Evolutionary conservation across 2,888 invertebrate genomes (phyloP).

Genomic region (Drosophila atripex): DNA sequence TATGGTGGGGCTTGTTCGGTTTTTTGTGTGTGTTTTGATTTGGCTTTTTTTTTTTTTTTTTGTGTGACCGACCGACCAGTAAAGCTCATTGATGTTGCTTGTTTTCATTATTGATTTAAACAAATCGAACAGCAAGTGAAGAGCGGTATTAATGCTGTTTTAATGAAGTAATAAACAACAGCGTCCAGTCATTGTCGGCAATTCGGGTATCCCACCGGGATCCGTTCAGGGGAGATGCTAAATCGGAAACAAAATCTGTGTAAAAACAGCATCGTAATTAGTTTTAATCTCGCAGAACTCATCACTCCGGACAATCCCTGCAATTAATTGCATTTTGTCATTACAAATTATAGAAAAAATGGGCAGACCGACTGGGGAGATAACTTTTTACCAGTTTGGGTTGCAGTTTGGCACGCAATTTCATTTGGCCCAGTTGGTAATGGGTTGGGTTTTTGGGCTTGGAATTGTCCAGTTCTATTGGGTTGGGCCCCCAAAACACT

Average conservation of each 20-base stretch:
- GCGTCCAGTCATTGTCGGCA: conserved; percentile 26
- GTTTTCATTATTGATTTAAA: conserved; percentile 76
- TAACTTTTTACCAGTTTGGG: conserved; percentile 57
- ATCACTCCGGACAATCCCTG: conserved; percentile 55
- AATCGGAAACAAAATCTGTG: conserved; percentile 28
- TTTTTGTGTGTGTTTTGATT: conserved; percentile 42
- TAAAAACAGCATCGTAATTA: conserved; percentile 16
- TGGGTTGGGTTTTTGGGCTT: conserved; percentile 28
- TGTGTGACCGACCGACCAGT: conserved; percentile 4
- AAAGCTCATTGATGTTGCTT: conserved; percentile 55
- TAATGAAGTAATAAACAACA: conserved; percentile 76
- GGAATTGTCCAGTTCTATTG: conserved; percentile 30
- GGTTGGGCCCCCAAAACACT: conserved; percentile 41
- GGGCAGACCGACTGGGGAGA: conserved; percentile 6
- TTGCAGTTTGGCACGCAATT: conserved; percentile 67
- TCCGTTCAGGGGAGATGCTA: conserved; percentile 47
- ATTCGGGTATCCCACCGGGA: conserved; percentile 31
- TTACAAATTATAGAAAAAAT: conserved; percentile 57
- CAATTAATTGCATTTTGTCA: conserved; percentile 75
- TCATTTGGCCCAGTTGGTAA: conserved; percentile 10
- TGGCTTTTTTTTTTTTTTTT: conserved; percentile 31
- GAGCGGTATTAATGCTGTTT: conserved; percentile 73
- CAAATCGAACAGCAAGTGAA: conserved; percentile 76
- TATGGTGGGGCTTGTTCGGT: conserved; percentile 25
- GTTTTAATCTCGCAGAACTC: conserved; percentile 29